phyloP scores from a whole-genome alignment of 2,888 invertebrate species.

The Norana najaformis region DNA sequence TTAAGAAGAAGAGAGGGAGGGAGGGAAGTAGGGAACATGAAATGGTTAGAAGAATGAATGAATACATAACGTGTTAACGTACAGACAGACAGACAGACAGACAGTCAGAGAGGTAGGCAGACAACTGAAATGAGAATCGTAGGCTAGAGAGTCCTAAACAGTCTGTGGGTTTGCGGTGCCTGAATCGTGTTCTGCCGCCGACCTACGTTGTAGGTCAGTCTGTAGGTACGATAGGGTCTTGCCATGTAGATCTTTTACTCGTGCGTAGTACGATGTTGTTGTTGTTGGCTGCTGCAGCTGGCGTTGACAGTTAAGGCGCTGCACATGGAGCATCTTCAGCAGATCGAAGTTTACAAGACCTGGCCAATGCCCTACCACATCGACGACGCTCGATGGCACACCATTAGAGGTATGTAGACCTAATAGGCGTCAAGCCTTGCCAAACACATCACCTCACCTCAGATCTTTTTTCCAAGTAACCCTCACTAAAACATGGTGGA shows the following conservation, averaged over 20 bases:
- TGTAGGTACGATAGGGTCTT: background rate
- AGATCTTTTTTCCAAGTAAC: no score
- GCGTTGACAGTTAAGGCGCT: slow-evolving; percentile 42
- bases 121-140: no score
- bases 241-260: no score
- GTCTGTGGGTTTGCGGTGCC: no score
- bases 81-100: no score
- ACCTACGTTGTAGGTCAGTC: background rate
- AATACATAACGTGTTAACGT: no score
- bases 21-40: background rate
- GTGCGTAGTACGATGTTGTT: background rate
- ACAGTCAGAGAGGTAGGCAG: no score
- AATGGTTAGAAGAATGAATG: no score
- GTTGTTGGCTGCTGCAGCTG: slow-evolving; percentile 32
- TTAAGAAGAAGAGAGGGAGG: background rate
- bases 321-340: slow-evolving; percentile 37
- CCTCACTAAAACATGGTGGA: no score
- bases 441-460: background rate
- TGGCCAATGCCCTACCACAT: slow-evolving; percentile 40
- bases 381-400: slow-evolving; percentile 39
- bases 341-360: slow-evolving; percentile 42
- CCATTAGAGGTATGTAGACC: slow-evolving; percentile 31
- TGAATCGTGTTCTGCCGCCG: no score
- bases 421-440: background rate
- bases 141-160: no score